These are phyloP conservation scores for Phortica okadai DNA, from an alignment of 2,888 invertebrate genomes.

Conservation along the genomic window DNA sequence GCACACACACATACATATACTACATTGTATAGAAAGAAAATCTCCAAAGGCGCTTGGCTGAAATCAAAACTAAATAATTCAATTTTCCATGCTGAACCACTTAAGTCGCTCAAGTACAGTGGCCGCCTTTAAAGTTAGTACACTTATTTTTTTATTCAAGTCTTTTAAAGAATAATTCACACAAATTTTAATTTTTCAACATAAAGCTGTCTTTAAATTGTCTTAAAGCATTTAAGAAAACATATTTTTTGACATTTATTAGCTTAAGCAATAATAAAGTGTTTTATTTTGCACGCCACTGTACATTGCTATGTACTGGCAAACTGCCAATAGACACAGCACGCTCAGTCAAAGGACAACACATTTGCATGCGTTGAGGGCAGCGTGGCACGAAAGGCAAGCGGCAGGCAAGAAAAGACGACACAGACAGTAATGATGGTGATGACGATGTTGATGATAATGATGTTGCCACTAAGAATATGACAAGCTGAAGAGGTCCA, in stretches of 20 bases:
- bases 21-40: not conserved
- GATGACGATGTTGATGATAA: too few species aligned
- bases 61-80: slow-evolving; percentile 32
- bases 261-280: not conserved
- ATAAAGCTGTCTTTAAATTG: too few species aligned
- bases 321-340: not conserved
- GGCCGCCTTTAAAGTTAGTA: not conserved
- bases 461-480: not conserved
- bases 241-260: too few species aligned
- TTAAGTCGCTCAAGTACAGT: not conserved
- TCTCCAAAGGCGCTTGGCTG: slow-evolving; percentile 14
- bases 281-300: not conserved
- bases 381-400: not conserved
- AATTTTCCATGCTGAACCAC: slow-evolving; percentile 14
- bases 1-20: slow-evolving; percentile 1
- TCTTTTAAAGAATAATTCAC: too few species aligned
- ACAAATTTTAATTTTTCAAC: too few species aligned
- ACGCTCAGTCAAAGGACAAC: slow-evolving; percentile 9
- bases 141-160: too few species aligned
- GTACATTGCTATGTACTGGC: not conserved
- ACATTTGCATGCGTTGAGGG: slow-evolving; percentile 18
- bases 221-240: too few species aligned
- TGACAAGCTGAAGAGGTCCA: not conserved
- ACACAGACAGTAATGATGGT: not conserved
- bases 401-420: not conserved